Percentiles rank a stretch among this genome's conserved stretches.
These are phyloP conservation scores for Alexandromys fortis DNA, from an alignment of 2,113 vertebrate species.

Conservation along the genomic window DNA sequence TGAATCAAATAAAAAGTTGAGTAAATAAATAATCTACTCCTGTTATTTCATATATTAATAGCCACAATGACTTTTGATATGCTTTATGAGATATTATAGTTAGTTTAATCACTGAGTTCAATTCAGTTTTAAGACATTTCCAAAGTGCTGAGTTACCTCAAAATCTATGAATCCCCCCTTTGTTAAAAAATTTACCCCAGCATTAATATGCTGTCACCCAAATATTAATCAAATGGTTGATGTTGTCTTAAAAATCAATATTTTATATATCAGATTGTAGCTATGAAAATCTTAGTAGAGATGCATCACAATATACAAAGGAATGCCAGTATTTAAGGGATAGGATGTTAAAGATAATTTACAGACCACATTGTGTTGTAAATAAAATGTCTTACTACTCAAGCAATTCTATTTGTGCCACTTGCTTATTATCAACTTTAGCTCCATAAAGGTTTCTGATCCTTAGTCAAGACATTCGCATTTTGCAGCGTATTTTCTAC, in stretches of 20 bases:
- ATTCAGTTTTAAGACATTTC: not conserved
- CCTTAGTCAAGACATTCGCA: not conserved
- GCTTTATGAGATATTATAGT: not conserved
- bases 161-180: not conserved
- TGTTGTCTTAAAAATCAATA: slow-evolving; percentile 4
- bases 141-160: not conserved
- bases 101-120: not conserved
- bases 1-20: not conserved
- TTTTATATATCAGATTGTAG: not conserved
- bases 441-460: not conserved
- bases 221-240: not conserved
- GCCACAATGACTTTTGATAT: not conserved
- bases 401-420: not conserved
- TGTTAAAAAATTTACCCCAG: not conserved
- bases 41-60: not conserved
- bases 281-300: not conserved
- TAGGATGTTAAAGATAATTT: not conserved
- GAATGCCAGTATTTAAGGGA: not conserved
- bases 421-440: not conserved
- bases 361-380: not conserved
- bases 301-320: not conserved
- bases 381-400: not conserved
- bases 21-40: not conserved
- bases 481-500: not conserved
- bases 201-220: not conserved